Evolutionary conservation across 2,113 vertebrate species (phyloP).

Genomic region (Pogona vitticeps): DNA sequence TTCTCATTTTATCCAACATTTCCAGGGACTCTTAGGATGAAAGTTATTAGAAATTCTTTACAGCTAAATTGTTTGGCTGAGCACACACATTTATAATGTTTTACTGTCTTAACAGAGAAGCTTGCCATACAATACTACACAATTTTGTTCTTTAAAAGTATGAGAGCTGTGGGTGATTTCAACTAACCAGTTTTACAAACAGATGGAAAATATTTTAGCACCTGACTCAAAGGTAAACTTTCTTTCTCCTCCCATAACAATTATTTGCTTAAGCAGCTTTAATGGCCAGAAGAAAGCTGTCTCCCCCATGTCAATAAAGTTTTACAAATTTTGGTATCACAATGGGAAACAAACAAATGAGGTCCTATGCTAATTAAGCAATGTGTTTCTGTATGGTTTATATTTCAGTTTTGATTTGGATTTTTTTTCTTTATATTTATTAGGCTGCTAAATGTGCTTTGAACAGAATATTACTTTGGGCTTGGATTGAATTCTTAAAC

Average conservation of each 20-base stretch:
- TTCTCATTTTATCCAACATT: background rate
- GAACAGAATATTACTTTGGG: background rate
- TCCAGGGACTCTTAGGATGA: background rate
- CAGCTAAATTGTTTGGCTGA: conserved; percentile 4
- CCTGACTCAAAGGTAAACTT: background rate
- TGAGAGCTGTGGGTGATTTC: conserved; percentile 23
- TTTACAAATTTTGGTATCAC: background rate
- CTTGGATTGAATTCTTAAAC: background rate
- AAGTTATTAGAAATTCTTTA: background rate
- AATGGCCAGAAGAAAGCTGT: conserved; percentile 28
- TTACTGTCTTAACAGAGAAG: conserved; percentile 26
- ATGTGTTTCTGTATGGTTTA: background rate
- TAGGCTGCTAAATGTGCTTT: background rate
- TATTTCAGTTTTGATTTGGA: background rate
- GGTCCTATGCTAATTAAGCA: background rate
- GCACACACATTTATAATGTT: conserved; percentile 16
- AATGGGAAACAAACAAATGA: conserved; percentile 8
- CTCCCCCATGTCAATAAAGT: background rate
- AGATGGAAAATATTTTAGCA: conserved; percentile 38
- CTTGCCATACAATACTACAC: background rate
- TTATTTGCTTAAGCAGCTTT: conserved; percentile 21
- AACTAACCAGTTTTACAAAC: conserved; percentile 31
- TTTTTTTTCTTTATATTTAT: background rate
- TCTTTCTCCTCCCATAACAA: background rate
- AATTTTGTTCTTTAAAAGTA: conserved; percentile 33